A percentile compares a stretch with the other conserved stretches of the same genome.
phyloP scores from a whole-genome alignment of 2,113 vertebrate genomes.

The Rattus rattus region DNA sequence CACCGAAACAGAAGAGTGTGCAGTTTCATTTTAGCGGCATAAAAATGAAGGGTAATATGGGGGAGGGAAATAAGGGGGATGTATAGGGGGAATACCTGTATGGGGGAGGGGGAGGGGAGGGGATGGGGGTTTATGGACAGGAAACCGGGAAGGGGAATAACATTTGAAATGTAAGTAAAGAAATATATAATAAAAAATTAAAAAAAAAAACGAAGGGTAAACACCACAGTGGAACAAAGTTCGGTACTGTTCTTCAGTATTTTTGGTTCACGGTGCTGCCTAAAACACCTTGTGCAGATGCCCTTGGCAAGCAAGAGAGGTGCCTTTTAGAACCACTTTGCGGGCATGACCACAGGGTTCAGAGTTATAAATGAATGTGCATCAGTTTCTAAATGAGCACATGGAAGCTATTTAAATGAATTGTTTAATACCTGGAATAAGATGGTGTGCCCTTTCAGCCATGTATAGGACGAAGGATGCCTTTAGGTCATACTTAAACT shows the following conservation, averaged over 20 bases:
- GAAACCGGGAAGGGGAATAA: no score
- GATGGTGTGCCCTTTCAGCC: background rate
- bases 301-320: background rate
- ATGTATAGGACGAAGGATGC: background rate
- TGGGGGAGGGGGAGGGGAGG: no score
- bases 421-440: slow-evolving; percentile 1
- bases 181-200: no score
- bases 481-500: background rate
- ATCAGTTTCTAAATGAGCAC: slow-evolving; percentile 8
- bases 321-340: background rate
- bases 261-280: background rate
- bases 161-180: no score
- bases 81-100: no score
- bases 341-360: background rate
- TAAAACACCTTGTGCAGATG: background rate
- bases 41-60: background rate
- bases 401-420: background rate
- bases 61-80: no score
- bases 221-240: background rate
- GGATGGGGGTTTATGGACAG: no score
- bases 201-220: background rate
- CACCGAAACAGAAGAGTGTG: background rate
- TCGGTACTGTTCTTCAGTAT: background rate
- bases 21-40: background rate
- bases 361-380: background rate